Conservation (phyloP, 2,113 vertebrate species). For the Kryptolebias marmoratus region DNA sequence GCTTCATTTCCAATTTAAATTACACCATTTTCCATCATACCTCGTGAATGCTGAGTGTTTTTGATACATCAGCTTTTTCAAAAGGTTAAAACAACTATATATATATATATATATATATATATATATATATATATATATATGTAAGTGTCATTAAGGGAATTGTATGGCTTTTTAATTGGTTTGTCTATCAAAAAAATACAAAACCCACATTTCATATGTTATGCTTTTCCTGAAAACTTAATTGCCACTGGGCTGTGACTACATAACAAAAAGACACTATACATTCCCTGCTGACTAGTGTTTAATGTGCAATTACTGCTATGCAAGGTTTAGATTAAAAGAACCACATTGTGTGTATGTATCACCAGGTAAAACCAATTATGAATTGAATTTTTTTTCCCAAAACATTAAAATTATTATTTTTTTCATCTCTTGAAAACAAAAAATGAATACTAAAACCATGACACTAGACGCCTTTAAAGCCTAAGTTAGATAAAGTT, state of each 20-base stretch:
- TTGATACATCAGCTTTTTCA: not conserved
- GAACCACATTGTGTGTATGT: too few relatives aligned
- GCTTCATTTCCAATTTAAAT: constrained; percentile 8
- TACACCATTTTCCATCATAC: not conserved
- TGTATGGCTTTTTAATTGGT: not conserved
- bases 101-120: not conserved
- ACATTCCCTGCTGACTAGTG: too few relatives aligned
- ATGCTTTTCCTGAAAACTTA: not conserved
- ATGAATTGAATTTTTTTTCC: too few relatives aligned
- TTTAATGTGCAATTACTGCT: too few relatives aligned
- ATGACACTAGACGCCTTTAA: too few relatives aligned
- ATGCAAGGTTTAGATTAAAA: too few relatives aligned
- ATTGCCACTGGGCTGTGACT: not conserved
- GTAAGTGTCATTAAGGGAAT: not conserved
- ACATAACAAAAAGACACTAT: too few relatives aligned
- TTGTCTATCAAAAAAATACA: not conserved
- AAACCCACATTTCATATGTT: not conserved
- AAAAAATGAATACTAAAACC: too few relatives aligned
- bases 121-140: not conserved
- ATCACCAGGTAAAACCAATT: too few relatives aligned
- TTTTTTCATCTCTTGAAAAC: too few relatives aligned
- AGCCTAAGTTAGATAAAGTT: too few relatives aligned
- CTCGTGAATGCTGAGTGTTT: constrained; percentile 5
- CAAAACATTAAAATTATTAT: too few relatives aligned
- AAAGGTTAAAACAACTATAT: not conserved